phyloP scores from a whole-genome alignment of 2,888 invertebrate genomes.

The Scaeva pyrastri region DNA sequence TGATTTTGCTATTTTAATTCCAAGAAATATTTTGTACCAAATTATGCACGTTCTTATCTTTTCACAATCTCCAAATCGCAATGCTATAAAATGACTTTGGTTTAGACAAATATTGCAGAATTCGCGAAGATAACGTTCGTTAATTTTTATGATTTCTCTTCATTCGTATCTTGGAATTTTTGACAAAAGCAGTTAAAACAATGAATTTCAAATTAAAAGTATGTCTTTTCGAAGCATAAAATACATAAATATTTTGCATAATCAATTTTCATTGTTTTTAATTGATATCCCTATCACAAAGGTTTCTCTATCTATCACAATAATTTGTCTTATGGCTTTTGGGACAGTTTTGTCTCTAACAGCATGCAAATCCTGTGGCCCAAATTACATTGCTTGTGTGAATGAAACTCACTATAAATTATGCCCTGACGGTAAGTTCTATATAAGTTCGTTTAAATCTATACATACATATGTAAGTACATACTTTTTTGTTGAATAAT shows the following conservation, averaged over 20 bases:
- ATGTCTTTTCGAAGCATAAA: background rate
- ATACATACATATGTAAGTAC: background rate
- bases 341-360: background rate
- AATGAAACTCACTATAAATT: background rate
- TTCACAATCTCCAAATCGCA: conserved; percentile 4
- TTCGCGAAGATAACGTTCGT: background rate
- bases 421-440: background rate
- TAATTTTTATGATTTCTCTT: background rate
- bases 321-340: background rate
- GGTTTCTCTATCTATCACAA: background rate
- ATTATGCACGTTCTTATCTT: background rate
- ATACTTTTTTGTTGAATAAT: background rate
- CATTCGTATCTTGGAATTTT: background rate
- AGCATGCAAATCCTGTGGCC: background rate
- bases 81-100: background rate
- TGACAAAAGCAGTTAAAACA: background rate
- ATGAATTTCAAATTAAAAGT: background rate
- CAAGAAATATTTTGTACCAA: background rate
- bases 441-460: background rate
- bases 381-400: background rate
- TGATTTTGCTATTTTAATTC: background rate
- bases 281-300: background rate
- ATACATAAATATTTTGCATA: background rate
- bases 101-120: background rate
- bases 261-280: background rate